Percentiles rank a stretch among this genome's conserved stretches.
phyloP scores from a whole-genome alignment of 2,797 vertebrate genomes.

The Oophaga sylvatica region DNA sequence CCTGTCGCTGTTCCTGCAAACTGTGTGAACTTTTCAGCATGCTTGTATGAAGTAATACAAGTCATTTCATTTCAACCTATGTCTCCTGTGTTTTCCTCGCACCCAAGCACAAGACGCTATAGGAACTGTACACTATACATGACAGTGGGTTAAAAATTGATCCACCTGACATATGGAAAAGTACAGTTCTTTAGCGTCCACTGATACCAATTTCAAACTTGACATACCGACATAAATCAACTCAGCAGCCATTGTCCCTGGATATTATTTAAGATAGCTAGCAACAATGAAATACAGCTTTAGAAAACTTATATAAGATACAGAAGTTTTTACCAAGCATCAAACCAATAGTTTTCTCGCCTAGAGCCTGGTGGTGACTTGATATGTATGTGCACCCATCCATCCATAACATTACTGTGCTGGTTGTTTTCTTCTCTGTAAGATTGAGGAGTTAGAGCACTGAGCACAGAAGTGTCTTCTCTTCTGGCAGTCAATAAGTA shows the following conservation, averaged over 20 bases:
- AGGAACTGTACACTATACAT: too few relatives aligned
- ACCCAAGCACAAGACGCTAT: too few relatives aligned
- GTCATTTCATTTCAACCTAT: too few relatives aligned
- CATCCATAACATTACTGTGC: slow-evolving; percentile 3
- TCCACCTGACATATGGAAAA: background rate
- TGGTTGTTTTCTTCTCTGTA: slow-evolving; percentile 33
- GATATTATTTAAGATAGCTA: background rate
- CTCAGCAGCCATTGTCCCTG: background rate
- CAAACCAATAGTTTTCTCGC: background rate
- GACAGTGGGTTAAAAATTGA: background rate
- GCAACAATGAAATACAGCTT: background rate
- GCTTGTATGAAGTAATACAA: too few relatives aligned
- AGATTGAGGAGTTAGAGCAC: slow-evolving; percentile 32
- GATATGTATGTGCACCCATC: background rate
- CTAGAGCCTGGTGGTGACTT: background rate
- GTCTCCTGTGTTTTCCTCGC: too few relatives aligned
- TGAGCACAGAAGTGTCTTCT: slow-evolving; percentile 48
- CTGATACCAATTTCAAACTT: background rate
- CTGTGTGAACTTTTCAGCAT: too few relatives aligned
- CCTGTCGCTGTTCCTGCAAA: too few relatives aligned
- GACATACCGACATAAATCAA: background rate
- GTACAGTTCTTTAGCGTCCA: background rate
- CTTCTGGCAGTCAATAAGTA: slow-evolving; percentile 58
- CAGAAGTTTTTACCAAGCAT: background rate
- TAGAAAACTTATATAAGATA: background rate